phyloP scores from a whole-genome alignment of 2,113 vertebrate species.

The Myocastor coypus region DNA sequence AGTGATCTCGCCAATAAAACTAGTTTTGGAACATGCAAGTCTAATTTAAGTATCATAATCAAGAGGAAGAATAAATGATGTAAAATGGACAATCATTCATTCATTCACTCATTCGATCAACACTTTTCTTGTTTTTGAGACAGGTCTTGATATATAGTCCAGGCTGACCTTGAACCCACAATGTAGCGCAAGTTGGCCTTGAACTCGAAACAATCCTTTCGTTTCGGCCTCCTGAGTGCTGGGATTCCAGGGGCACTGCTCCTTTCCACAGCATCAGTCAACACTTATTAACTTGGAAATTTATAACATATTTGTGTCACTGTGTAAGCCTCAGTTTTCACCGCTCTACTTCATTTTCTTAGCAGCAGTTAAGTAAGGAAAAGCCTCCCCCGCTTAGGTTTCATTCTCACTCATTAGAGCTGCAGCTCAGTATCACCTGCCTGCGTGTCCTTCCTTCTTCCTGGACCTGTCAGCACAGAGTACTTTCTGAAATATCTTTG shows the following conservation, averaged over 20 bases:
- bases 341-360: background rate
- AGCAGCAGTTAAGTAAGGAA: background rate
- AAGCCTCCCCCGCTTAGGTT: background rate
- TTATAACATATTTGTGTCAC: background rate
- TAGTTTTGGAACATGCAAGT: conserved; percentile 35
- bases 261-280: background rate
- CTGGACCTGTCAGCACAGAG: background rate
- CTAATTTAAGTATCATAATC: conserved; percentile 6
- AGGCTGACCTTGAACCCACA: background rate
- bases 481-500: conserved; percentile 34
- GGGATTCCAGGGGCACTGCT: background rate
- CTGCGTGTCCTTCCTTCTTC: background rate
- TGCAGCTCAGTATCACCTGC: background rate
- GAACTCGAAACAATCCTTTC: background rate
- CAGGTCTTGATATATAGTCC: background rate
- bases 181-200: background rate
- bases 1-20: conserved; percentile 17
- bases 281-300: background rate
- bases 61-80: background rate
- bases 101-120: background rate
- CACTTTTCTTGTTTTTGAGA: background rate
- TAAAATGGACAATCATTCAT: conserved; percentile 4
- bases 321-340: background rate
- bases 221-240: background rate
- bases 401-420: conserved; percentile 7